Percentiles rank a stretch among this genome's conserved stretches.
phyloP scores from a whole-genome alignment of 2,113 vertebrate species.

The Phrynosoma platyrhinos region DNA sequence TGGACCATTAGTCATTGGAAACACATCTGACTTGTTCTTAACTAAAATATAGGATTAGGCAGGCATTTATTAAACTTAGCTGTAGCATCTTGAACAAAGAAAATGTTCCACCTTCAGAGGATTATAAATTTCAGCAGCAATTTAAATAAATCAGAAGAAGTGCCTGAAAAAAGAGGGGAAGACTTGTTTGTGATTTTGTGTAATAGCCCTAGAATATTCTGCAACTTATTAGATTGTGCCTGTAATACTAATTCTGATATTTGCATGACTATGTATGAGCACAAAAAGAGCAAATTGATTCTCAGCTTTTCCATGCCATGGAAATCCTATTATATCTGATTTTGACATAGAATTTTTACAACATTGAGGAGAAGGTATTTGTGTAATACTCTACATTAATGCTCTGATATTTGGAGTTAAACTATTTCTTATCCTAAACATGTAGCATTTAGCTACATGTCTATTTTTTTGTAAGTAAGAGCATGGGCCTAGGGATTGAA shows the following conservation, averaged over 20 bases:
- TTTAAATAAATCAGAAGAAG: background rate
- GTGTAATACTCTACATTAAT: background rate
- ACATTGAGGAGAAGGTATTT: background rate
- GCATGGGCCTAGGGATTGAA: too few species aligned
- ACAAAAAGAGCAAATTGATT: background rate
- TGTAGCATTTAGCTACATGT: too few species aligned
- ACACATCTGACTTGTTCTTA: slow-evolving; percentile 6
- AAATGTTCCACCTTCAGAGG: background rate
- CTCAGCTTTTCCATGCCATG: background rate
- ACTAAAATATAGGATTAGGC: background rate
- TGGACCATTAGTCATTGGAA: slow-evolving; percentile 31
- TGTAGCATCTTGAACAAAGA: slow-evolving; percentile 16
- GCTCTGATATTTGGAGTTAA: background rate
- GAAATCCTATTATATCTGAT: background rate
- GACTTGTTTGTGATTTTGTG: background rate
- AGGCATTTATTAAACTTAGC: slow-evolving; percentile 11
- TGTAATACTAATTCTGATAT: background rate
- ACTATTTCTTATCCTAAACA: background rate
- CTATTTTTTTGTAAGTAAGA: too few species aligned
- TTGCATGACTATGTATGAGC: background rate
- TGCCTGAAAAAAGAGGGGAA: background rate
- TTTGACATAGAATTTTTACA: background rate
- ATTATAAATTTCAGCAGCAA: background rate
- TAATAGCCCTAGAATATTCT: background rate
- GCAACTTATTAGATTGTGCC: background rate